Conservation (phyloP, 2,888 invertebrate genomes). For the Helicoverpa assulta region DNA sequence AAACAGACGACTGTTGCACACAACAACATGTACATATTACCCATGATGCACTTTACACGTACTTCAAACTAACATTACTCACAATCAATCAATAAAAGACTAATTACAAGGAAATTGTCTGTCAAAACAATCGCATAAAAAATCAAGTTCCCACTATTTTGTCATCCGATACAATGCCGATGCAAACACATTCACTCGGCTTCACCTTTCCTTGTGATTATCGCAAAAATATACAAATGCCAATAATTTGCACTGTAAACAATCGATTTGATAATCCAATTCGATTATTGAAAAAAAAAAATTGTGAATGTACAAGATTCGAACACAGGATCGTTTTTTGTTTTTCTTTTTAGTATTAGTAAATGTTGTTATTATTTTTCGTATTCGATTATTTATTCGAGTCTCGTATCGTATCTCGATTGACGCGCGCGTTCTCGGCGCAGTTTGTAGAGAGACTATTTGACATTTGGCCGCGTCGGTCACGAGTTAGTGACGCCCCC, state of each 20-base stretch:
- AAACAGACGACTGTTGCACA: conserved; percentile 70
- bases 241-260: conserved; percentile 38
- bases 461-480: conserved; percentile 63
- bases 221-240: conserved; percentile 45
- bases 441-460: conserved; percentile 60
- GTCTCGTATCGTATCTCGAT: conserved; percentile 56
- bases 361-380: conserved; percentile 55
- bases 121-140: conserved; percentile 50
- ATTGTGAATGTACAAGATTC: conserved; percentile 26
- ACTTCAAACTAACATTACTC: conserved; percentile 65
- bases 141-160: conserved; percentile 57
- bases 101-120: conserved; percentile 53
- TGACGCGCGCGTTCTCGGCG: conserved; percentile 61
- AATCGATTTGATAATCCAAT: conserved; percentile 37
- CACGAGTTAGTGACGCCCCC: conserved; percentile 63
- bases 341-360: conserved; percentile 10
- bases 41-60: conserved; percentile 71
- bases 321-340: conserved; percentile 23
- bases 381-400: conserved; percentile 61
- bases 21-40: conserved; percentile 70
- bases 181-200: conserved; percentile 57
- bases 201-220: conserved; percentile 60
- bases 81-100: conserved; percentile 41
- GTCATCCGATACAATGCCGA: conserved; percentile 53
- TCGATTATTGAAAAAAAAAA: conserved; percentile 18